Percentiles rank a stretch among this genome's conserved stretches.
Evolutionary conservation across 1,140 invertebrate species (phyloP).

Genomic region (Diorhabda elongata): DNA sequence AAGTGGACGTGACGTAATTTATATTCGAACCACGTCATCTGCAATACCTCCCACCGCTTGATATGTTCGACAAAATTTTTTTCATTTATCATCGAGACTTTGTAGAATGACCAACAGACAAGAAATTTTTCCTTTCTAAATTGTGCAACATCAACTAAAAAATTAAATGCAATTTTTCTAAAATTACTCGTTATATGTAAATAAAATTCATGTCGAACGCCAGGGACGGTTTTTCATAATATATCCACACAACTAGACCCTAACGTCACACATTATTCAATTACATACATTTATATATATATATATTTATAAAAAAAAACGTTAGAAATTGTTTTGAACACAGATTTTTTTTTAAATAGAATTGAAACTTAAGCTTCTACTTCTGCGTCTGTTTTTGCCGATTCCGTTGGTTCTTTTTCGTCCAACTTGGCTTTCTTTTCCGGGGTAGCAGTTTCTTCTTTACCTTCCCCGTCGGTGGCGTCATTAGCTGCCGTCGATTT

Average conservation of each 20-base stretch:
- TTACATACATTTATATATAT: not conserved
- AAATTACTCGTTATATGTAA: not conserved
- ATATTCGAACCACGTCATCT: not conserved
- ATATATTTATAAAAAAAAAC: not conserved
- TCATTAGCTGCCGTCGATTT: conserved; percentile 60
- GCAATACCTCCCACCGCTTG: not conserved
- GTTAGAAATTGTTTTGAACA: not conserved
- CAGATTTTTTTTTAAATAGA: not conserved
- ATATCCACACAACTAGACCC: not conserved
- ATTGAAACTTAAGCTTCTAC: conserved; percentile 55
- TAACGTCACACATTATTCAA: not conserved
- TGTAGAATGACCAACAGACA: conserved; percentile 2
- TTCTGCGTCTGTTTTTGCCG: conserved; percentile 57
- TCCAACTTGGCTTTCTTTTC: conserved; percentile 71
- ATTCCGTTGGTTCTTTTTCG: conserved; percentile 54
- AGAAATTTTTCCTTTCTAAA: not conserved
- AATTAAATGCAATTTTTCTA: conserved; percentile 1
- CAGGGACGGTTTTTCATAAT: not conserved
- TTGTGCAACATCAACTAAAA: not conserved
- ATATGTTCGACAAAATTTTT: not conserved
- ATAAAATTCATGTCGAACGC: not conserved
- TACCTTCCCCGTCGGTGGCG: conserved; percentile 49
- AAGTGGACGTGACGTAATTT: too few species aligned
- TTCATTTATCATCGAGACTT: not conserved
- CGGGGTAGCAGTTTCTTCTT: conserved; percentile 56